Evolutionary conservation across 2,888 invertebrate genomes (phyloP).

Genomic region (Toxonevra muliebris): DNA sequence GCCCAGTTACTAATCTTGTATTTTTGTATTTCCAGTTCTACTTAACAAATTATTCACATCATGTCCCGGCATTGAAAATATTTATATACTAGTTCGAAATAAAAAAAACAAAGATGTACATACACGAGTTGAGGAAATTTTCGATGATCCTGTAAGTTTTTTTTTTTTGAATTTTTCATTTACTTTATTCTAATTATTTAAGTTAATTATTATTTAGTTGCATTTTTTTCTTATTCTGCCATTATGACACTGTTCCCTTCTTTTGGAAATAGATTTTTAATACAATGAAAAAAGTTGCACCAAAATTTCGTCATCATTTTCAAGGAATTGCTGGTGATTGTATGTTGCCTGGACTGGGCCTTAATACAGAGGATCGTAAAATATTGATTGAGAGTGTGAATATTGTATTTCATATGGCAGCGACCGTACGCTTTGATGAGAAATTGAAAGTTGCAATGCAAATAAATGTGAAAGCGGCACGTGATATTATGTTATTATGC

Average conservation of each 20-base stretch:
- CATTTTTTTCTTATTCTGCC: no score
- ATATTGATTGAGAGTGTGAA: conserved; percentile 66
- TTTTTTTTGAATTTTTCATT: conserved; percentile 6
- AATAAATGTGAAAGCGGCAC: conserved; percentile 78
- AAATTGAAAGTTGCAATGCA: conserved; percentile 76
- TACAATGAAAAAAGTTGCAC: conserved; percentile 65
- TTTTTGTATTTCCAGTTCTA: conserved; percentile 59
- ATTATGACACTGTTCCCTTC: background rate
- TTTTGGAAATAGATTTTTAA: conserved; percentile 64
- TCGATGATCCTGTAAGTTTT: conserved; percentile 71
- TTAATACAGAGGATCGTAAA: conserved; percentile 65
- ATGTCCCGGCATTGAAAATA: conserved; percentile 67
- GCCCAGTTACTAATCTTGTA: no score
- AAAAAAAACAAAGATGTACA: conserved; percentile 74
- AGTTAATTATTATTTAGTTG: background rate
- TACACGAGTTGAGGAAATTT: conserved; percentile 73
- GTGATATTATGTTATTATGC: conserved; percentile 73
- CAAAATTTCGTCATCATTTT: conserved; percentile 69
- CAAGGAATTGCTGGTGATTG: conserved; percentile 69
- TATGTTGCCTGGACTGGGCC: conserved; percentile 66
- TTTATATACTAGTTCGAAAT: conserved; percentile 69
- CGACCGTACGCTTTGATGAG: conserved; percentile 76
- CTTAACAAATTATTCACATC: conserved; percentile 70
- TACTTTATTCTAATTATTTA: background rate
- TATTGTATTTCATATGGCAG: conserved; percentile 70